Conservation (phyloP, 92 coral and sea anemone species). For the Actinernus sp. region DNA sequence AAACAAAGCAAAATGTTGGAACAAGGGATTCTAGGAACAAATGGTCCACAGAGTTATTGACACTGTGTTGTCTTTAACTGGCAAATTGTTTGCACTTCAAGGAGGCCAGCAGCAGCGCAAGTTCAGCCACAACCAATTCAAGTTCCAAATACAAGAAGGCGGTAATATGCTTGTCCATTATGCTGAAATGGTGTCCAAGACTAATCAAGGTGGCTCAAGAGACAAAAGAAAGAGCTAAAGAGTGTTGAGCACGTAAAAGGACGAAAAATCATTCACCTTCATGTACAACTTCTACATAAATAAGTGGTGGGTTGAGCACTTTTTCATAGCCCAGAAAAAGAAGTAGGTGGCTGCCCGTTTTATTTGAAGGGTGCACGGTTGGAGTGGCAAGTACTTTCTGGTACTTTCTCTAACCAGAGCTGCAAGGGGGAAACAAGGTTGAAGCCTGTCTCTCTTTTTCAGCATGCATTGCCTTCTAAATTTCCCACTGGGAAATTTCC, state of each 20-base stretch:
- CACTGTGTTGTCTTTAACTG: slow-evolving; percentile 31
- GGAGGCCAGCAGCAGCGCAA: slow-evolving; percentile 38
- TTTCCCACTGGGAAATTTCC: too few relatives aligned
- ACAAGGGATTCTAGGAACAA: slow-evolving; percentile 23
- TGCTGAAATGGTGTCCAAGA: slow-evolving; percentile 36
- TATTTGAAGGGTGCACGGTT: too few relatives aligned
- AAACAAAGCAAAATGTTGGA: slow-evolving; percentile 24
- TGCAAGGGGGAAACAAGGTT: too few relatives aligned
- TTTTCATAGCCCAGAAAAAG: too few relatives aligned
- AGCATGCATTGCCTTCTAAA: too few relatives aligned
- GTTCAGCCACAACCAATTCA: slow-evolving; percentile 10
- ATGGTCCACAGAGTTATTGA: slow-evolving; percentile 21
- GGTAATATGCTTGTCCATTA: slow-evolving; percentile 11
- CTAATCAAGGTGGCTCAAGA: slow-evolving; percentile 51
- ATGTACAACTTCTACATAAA: slow-evolving; percentile 26
- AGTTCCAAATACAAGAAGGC: slow-evolving; percentile 7
- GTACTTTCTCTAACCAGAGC: too few relatives aligned
- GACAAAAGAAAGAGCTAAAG: slow-evolving; percentile 21
- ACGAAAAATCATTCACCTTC: slow-evolving; percentile 40
- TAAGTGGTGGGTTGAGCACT: slow-evolving; percentile 49
- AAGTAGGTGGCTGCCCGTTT: too few relatives aligned
- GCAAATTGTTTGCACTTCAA: slow-evolving; percentile 16
- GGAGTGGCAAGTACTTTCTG: too few relatives aligned
- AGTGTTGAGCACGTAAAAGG: slow-evolving; percentile 29
- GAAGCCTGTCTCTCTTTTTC: too few relatives aligned